Base-by-base conservation (phyloP, 2,888 invertebrate genomes). In the Xanthorhoe designata region DNA sequence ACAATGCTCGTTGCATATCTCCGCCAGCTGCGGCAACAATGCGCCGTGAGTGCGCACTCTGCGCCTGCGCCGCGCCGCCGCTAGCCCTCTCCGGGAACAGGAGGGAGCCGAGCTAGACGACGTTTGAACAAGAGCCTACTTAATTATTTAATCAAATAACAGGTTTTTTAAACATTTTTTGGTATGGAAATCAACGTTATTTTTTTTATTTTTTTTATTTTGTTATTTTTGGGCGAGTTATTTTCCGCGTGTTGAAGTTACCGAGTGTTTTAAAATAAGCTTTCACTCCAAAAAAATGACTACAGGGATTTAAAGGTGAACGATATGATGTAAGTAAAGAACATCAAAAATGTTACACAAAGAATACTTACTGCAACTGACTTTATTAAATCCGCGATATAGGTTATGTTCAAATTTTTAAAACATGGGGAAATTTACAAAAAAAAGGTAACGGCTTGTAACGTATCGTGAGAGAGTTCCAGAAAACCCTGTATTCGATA, bases 391-490 rank as follows among this genome's bases (percentile, higher is more conserved):
- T 47, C 18, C 9, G 17, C 18, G 8, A 51, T 32, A n/a, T 53
- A 47, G 57, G 50, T 50, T 51, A 42, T n/a, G 17, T 51, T 38
- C 38, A 19, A 9, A 35, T 58, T 49, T 38, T 7, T 18, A 13
- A 38, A 53, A 38, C 24, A 9, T 49, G 59, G 42, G 58, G 19
- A 38, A 42, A 19, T 3, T n/a, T 32, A 9, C 13, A 13, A 47
- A 17, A 51, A 47, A 24, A 42, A 42, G 13, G 42, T 70, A 66
- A 70, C 70, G 69, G 62, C 51, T 70, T 64, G 49, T 52, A 56
- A 42, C 13, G 53, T 32, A 32, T 42, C 56, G 66, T 66, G 68
- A 68, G 58, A 61, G 57, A 64, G 51, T 67, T 63, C 62, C 61
- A 68, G 62, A 62, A 64, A 55, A 67, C 38, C 62, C 56, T 62